Percentiles rank a stretch among this genome's conserved stretches.
phyloP scores from a whole-genome alignment of 2,888 invertebrate genomes.

The Esperia sulphurella region DNA sequence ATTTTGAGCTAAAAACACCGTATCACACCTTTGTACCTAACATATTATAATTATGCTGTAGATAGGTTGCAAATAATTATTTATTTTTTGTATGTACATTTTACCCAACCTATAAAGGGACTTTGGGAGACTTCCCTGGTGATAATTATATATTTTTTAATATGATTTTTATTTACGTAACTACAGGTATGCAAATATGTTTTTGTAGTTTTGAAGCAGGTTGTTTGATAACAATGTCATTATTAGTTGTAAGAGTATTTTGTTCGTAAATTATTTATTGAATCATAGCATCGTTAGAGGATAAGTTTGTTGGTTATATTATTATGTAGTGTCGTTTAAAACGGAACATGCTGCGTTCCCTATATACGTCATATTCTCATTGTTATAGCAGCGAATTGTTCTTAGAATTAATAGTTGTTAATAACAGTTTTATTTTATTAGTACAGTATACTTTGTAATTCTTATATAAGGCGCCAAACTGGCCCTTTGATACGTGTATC shows the following conservation, averaged over 20 bases:
- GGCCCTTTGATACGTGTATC: constrained; percentile 40
- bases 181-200: neutral
- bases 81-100: constrained; percentile 9
- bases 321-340: constrained; percentile 28
- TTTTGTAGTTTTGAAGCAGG: constrained; percentile 16
- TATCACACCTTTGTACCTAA: neutral
- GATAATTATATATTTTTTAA: constrained; percentile 2
- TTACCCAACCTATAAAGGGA: constrained; percentile 4
- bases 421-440: too few relatives aligned
- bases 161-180: neutral
- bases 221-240: constrained; percentile 21
- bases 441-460: neutral
- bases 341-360: constrained; percentile 21
- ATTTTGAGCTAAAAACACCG: too few relatives aligned
- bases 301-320: constrained; percentile 34
- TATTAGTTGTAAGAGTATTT: constrained; percentile 14
- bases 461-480: neutral
- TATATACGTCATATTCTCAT: constrained; percentile 1
- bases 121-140: constrained; percentile 12
- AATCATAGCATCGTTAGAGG: constrained; percentile 31
- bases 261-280: constrained; percentile 46
- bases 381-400: neutral
- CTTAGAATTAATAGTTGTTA: too few relatives aligned
- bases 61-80: constrained; percentile 12
- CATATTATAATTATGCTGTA: constrained; percentile 4